These are phyloP conservation scores for Tichodroma muraria DNA, from an alignment of 2,113 vertebrate species.

Conservation along the genomic window DNA sequence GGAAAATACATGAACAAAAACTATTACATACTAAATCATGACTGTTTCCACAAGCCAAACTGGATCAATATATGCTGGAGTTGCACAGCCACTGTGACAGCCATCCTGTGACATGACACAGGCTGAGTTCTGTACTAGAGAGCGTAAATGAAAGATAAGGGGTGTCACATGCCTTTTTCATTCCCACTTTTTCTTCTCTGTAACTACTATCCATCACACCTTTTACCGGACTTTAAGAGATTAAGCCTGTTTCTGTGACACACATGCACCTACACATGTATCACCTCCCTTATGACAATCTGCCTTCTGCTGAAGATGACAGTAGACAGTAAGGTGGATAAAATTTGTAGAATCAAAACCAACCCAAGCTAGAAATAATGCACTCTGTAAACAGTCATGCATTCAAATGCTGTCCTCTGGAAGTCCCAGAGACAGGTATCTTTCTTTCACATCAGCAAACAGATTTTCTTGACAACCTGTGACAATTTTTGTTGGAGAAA, in stretches of 20 bases:
- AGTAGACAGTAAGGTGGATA: not conserved
- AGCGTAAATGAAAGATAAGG: not conserved
- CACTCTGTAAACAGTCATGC: not conserved
- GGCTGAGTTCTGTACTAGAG: not conserved
- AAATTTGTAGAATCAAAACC: not conserved
- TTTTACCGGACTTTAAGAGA: not conserved
- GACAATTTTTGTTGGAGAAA: not conserved
- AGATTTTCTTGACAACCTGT: not conserved
- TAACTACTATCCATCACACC: not conserved
- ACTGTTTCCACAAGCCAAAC: not conserved
- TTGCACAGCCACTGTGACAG: not conserved
- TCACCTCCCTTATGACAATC: not conserved
- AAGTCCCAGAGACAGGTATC: not conserved
- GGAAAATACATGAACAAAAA: not conserved
- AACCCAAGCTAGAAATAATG: not conserved
- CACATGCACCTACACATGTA: accelerated
- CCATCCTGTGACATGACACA: not conserved
- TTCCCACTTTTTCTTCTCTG: not conserved
- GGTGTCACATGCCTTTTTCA: not conserved
- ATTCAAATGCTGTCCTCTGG: not conserved
- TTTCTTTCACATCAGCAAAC: not conserved
- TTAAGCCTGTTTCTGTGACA: not conserved
- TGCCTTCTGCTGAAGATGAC: not conserved
- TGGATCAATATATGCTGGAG: not conserved
- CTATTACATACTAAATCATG: not conserved